Evolutionary conservation across 2,797 vertebrate genomes (phyloP).

Genomic region (Petrocephalus schoutedeni): DNA sequence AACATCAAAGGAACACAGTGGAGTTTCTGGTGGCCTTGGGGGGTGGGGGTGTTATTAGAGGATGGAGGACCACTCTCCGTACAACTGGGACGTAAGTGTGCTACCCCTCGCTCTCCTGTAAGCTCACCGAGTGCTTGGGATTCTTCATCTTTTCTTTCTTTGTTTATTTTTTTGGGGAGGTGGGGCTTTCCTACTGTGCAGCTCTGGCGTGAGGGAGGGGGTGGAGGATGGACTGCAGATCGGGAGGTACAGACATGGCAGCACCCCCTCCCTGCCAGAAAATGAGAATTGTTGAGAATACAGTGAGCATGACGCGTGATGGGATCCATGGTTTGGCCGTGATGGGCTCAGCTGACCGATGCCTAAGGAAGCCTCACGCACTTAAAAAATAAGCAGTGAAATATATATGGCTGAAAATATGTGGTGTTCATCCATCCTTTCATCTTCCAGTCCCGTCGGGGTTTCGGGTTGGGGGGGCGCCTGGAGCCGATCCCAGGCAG

Average conservation of each 20-base stretch:
- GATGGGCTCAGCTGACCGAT: not conserved
- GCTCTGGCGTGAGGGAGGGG: not conserved
- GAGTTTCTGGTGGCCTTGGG: not conserved
- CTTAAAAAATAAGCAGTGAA: not conserved
- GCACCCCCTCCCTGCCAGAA: not conserved
- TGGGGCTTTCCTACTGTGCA: not conserved
- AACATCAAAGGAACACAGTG: not conserved
- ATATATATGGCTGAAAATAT: not conserved
- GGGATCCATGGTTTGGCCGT: not conserved
- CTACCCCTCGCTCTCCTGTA: not conserved
- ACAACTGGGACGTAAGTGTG: not conserved
- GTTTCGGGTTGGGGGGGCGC: not conserved
- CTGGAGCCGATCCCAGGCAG: not conserved
- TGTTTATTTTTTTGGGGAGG: not conserved
- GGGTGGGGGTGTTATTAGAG: not conserved
- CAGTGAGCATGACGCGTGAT: not conserved
- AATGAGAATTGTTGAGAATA: not conserved
- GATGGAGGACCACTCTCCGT: not conserved
- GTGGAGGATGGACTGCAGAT: not conserved
- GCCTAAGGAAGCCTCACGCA: not conserved
- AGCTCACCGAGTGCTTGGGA: not conserved
- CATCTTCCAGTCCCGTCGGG: not conserved
- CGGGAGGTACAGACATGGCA: not conserved
- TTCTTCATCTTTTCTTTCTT: not conserved
- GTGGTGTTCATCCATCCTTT: not conserved